phyloP scores from a whole-genome alignment of 2,113 vertebrate species.

The Gavialis gangeticus region DNA sequence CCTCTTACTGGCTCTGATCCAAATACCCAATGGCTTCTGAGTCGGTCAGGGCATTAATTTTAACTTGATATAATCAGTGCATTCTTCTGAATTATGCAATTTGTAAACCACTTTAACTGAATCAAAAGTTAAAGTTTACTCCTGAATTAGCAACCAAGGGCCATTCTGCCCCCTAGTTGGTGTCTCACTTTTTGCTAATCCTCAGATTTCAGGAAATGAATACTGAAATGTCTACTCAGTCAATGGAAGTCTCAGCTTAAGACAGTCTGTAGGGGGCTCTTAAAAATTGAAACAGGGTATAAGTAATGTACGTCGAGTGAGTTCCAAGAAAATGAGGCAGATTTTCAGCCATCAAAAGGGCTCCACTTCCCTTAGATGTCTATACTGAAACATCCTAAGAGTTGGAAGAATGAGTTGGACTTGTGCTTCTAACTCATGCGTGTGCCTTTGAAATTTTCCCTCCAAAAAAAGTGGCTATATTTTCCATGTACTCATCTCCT shows the following conservation, averaged over 20 bases:
- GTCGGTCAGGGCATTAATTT: background rate
- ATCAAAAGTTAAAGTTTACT: background rate
- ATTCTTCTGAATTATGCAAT: background rate
- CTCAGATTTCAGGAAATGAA: rapidly evolving
- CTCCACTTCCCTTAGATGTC: background rate
- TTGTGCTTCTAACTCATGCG: background rate
- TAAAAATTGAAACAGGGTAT: background rate
- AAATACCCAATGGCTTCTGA: background rate
- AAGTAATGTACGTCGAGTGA: background rate
- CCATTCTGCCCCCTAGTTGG: background rate
- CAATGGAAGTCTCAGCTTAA: background rate
- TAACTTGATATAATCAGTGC: background rate
- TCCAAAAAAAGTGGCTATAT: background rate
- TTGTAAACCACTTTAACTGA: slow-evolving; percentile 20
- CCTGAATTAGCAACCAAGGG: background rate
- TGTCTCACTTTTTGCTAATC: rapidly evolving
- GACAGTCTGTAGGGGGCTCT: background rate
- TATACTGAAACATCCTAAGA: background rate
- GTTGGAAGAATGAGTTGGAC: background rate
- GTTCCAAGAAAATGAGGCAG: rapidly evolving
- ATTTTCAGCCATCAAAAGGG: rapidly evolving
- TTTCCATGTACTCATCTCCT: background rate
- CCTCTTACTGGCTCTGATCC: background rate
- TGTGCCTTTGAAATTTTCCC: background rate
- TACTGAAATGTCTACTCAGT: background rate